Evolutionary conservation across 2,888 invertebrate genomes (phyloP).

Genomic region (Agelastica alni): DNA sequence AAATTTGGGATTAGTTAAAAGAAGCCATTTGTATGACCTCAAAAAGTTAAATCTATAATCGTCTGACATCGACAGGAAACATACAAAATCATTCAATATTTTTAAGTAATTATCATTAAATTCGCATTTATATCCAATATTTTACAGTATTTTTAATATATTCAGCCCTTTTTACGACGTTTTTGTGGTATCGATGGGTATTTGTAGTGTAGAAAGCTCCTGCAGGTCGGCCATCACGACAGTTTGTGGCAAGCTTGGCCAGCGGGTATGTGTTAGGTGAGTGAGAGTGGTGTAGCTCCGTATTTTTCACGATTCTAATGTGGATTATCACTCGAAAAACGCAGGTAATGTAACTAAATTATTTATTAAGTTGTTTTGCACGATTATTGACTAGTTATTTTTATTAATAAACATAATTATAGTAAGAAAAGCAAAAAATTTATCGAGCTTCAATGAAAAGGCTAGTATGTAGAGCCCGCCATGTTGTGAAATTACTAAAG

Average conservation of each 20-base stretch:
- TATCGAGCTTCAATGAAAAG: slow-evolving; percentile 54
- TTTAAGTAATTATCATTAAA: slow-evolving; percentile 25
- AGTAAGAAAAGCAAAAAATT: slow-evolving; percentile 46
- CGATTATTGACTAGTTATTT: slow-evolving; percentile 22
- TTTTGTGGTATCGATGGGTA: slow-evolving; percentile 30
- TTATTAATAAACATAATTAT: slow-evolving; percentile 17
- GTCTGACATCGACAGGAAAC: slow-evolving; percentile 31
- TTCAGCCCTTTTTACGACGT: slow-evolving; percentile 26
- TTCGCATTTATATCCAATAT: slow-evolving; percentile 33
- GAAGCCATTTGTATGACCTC: slow-evolving; percentile 34
- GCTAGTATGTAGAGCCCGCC: slow-evolving; percentile 63
- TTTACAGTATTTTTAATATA: slow-evolving; percentile 43
- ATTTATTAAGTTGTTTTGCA: slow-evolving; percentile 26
- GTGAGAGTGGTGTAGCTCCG: slow-evolving; percentile 58
- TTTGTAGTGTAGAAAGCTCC: slow-evolving; percentile 33
- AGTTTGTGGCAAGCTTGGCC: slow-evolving; percentile 55
- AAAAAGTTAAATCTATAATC: slow-evolving; percentile 36
- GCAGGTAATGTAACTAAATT: slow-evolving; percentile 54
- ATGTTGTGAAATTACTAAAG: slow-evolving; percentile 68
- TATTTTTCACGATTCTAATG: slow-evolving; percentile 58
- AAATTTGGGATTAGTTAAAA: slow-evolving; percentile 3
- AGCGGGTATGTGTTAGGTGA: slow-evolving; percentile 57
- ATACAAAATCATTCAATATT: slow-evolving; percentile 21
- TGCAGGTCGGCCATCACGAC: slow-evolving; percentile 56
- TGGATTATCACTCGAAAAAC: slow-evolving; percentile 56